These are phyloP conservation scores for Berghia stephanieae DNA, from an alignment of 1,140 invertebrate genomes.

Conservation along the genomic window DNA sequence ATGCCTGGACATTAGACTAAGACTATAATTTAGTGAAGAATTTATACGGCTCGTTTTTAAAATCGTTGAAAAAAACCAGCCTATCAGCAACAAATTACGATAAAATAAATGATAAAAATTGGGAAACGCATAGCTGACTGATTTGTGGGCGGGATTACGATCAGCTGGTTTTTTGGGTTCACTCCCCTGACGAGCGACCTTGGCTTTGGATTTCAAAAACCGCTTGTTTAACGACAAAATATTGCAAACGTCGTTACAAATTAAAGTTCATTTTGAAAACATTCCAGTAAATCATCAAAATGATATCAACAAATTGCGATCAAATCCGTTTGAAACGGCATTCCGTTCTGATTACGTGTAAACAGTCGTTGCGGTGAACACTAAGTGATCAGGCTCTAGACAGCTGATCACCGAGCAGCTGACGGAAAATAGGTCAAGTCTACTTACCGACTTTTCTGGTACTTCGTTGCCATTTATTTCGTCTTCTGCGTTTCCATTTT, in stretches of 20 bases:
- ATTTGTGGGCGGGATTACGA: constrained; percentile 28
- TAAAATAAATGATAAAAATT: not conserved
- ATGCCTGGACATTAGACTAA: no score
- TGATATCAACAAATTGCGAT: not conserved
- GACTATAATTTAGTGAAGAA: not conserved
- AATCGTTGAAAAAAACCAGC: not conserved
- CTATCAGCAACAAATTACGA: not conserved
- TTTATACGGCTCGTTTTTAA: not conserved
- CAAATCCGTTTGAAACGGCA: not conserved
- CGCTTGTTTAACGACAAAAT: no score
- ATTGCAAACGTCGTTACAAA: no score
- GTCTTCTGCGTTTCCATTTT: not conserved
- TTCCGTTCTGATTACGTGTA: not conserved
- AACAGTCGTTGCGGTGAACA: not conserved
- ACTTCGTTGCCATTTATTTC: constrained; percentile 20
- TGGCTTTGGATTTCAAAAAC: not conserved
- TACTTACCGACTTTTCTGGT: constrained; percentile 29
- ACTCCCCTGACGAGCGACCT: constrained; percentile 10
- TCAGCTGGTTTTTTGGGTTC: constrained; percentile 15
- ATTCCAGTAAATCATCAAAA: not conserved
- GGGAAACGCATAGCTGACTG: not conserved
- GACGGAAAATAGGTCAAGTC: constrained; percentile 36
- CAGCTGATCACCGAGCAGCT: constrained; percentile 39
- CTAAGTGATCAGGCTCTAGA: constrained; percentile 29
- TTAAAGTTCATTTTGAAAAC: not conserved